Conservation (phyloP, 2,113 vertebrate species). For the Sturnira hondurensis region DNA sequence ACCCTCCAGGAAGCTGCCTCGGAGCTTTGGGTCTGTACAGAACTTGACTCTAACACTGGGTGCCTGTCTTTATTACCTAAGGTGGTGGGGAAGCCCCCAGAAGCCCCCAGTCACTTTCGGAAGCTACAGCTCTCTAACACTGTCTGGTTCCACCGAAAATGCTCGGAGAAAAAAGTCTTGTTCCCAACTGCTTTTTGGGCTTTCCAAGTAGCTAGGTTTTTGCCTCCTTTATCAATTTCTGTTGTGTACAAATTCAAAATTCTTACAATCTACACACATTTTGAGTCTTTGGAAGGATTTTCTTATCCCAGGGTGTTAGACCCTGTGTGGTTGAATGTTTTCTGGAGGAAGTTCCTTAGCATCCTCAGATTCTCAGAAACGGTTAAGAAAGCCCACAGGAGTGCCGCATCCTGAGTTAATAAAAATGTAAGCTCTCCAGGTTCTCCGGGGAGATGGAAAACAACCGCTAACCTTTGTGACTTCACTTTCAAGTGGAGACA, state of each 20-base stretch:
- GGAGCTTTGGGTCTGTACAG: background rate
- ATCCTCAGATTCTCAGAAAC: background rate
- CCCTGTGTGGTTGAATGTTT: background rate
- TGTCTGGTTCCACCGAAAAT: background rate
- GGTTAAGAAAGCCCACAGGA: background rate
- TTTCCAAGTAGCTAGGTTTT: background rate
- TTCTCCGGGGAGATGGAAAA: background rate
- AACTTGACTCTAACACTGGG: background rate
- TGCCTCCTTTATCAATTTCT: background rate
- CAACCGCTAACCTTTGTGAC: background rate
- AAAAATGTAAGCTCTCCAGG: background rate
- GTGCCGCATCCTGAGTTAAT: background rate
- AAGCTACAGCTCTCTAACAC: background rate
- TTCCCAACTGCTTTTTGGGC: background rate
- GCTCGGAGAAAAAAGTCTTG: background rate
- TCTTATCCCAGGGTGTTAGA: background rate
- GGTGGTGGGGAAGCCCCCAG: background rate
- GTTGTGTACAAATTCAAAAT: background rate
- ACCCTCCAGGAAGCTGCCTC: background rate
- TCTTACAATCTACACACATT: background rate
- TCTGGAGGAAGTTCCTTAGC: background rate
- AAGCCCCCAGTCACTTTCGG: background rate
- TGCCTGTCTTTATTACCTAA: background rate
- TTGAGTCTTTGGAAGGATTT: background rate
- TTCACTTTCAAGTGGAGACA: background rate